Base-by-base conservation (phyloP, 2,113 vertebrate genomes). In the Thunnus maccoyii region DNA sequence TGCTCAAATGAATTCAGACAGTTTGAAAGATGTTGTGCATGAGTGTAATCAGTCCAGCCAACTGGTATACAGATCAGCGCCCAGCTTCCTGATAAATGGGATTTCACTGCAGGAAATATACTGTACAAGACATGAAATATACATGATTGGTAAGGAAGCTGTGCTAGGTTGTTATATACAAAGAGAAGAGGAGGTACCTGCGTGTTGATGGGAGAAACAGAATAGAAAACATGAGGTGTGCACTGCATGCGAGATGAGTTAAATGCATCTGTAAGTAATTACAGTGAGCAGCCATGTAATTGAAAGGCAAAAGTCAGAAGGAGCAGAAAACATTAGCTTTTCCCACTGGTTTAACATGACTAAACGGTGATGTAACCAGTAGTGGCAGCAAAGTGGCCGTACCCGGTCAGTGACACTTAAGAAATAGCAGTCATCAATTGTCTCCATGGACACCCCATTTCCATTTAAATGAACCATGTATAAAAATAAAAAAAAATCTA, bases 391-490 rank as follows among this genome's bases (percentile, higher is more conserved):
- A 41, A 41, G 20, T 4, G 44, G 36, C 27, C 27, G 3, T 18
- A 10, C 10, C 9, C 5, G 2, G 20, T 41, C 36, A 41, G 8
- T 3, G 14, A 27, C 48, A 54, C 17, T 12, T 52, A 18, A 60
- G 46, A 16, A 68, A 54, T 15, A 44, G 0, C 57, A 15, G 3
- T 27, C 36, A 41, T 41, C 7, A 8, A 41, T 41, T 8, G 27
- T 30, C 3, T 30, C 27, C 27, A 30, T 41, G 8, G 36, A 41
- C 36, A 2, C 36, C 3, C 36, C 36, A 41, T 80, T 85, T 83
- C 15, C 70, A 83, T 76, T 72, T 64, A 54, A 81, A 83, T 72
- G 0, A 75, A 10, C 22, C 3, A 2, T 74, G 30, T 58, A 12
- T 15, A 9, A 2, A 9, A 41, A 41, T 2, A 54, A 41, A 46